Evolutionary conservation across 2,888 invertebrate species (phyloP), one percentile per base, ranked within the genome.

Genomic region (Stratiomys singularior): DNA sequence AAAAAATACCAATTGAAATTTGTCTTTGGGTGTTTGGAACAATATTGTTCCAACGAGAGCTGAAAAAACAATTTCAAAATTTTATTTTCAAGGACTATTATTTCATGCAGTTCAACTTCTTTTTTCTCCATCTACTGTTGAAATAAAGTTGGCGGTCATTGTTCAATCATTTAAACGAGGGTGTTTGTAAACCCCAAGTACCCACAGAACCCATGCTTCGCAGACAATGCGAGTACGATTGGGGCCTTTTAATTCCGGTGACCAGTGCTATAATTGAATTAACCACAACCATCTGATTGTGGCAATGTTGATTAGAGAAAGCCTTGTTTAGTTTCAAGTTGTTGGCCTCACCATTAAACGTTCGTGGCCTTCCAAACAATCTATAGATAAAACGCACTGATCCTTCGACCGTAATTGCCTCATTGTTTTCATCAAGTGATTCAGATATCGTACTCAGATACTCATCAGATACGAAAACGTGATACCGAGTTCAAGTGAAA

Each of bases 231-330:
- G 69, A 66, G 37, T 18, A n/a, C 11, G 4, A 13, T n/a, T 30
- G 15, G 21, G 37, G 18, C 15, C 21, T n/a, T 21, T 47, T 28
- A 27, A 25, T 47, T 52, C 71, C 25, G 25, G 7, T 47, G 47
- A 47, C 47, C 76, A 58, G 27, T 11, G 11, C 46, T 13, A 30
- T 60, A 71, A 77, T 77, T 77, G 58, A 77, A 77, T 77, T 77
- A 77, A 56, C 23, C 28, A 44, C 27, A 30, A 30, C 28, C 13
- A 46, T 63, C 18, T 77, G 25, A 71, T 56, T 69, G 52, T 27
- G 58, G 30, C 69, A n/a, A 30, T 30, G 58, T 25, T 58, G 77
- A 69, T 77, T 74, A 37, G 52, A 15, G 66, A 47, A 25, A 69
- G 25, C 2, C 18, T 11, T 23, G 46, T 15, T 58, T 56, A 56